Percentiles rank a stretch among this genome's conserved stretches.
Conservation (phyloP, 2,113 vertebrate genomes). For the Micromys minutus region DNA sequence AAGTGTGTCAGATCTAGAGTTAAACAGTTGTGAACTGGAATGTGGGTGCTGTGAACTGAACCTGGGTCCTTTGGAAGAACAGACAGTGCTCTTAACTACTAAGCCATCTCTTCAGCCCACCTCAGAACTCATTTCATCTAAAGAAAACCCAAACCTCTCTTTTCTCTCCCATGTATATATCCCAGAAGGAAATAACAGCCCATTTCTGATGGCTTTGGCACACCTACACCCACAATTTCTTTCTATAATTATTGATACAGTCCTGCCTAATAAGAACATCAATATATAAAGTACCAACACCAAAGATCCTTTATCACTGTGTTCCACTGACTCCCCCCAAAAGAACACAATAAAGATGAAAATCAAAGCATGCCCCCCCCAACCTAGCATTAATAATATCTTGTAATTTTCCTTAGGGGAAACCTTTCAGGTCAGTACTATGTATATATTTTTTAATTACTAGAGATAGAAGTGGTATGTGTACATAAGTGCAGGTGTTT, state of each 20-base stretch:
- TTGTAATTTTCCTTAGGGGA: slow-evolving; percentile 34
- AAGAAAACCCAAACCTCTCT: slow-evolving; percentile 56
- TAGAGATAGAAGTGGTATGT: neutral
- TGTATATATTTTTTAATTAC: neutral
- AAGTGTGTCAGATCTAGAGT: too few species aligned
- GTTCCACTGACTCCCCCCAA: slow-evolving; percentile 43
- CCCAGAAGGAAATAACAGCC: neutral
- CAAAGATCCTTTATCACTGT: slow-evolving; percentile 55
- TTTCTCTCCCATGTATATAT: slow-evolving; percentile 19
- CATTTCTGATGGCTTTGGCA: slow-evolving; percentile 45
- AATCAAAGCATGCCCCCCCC: neutral
- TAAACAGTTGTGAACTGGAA: too few species aligned
- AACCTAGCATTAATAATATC: slow-evolving; percentile 58
- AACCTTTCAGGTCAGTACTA: slow-evolving; percentile 58
- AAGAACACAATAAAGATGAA: slow-evolving; percentile 20
- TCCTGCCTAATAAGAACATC: slow-evolving; percentile 60
- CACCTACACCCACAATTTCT: neutral
- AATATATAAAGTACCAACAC: slow-evolving; percentile 53
- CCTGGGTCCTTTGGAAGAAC: too few species aligned
- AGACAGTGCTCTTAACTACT: too few species aligned
- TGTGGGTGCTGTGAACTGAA: too few species aligned
- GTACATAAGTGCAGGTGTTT: neutral
- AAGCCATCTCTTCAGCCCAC: too few species aligned
- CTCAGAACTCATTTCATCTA: slow-evolving; percentile 57
- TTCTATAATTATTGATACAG: neutral